These are phyloP conservation scores for Odontamblyopus rebecca DNA, from an alignment of 2,797 vertebrate species.

Conservation along the genomic window DNA sequence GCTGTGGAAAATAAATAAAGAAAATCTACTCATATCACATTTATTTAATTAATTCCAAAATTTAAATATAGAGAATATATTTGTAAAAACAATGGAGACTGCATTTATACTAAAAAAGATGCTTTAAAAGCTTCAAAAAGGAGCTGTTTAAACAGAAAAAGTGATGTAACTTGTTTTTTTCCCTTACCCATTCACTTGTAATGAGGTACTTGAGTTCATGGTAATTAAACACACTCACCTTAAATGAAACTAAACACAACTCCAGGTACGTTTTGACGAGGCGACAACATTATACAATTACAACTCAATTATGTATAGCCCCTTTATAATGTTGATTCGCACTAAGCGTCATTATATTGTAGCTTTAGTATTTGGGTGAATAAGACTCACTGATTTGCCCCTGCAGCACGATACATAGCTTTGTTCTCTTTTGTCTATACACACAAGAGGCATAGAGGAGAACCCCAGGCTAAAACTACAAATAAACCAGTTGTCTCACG, in stretches of 20 bases:
- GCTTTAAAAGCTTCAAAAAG: no score
- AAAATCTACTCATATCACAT: no score
- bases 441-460: conserved; percentile 39
- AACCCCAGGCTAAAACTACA: conserved; percentile 58
- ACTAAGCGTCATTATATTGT: conserved; percentile 5
- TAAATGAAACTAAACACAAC: not conserved
- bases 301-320: not conserved
- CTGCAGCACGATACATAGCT: conserved; percentile 17
- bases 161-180: no score
- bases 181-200: no score
- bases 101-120: no score
- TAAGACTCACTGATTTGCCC: conserved; percentile 14
- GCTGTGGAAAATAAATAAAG: no score
- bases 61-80: no score
- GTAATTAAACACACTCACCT: no score
- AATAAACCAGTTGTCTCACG: conserved; percentile 79
- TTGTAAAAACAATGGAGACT: no score
- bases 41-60: no score
- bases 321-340: not conserved
- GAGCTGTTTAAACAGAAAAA: no score
- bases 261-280: not conserved
- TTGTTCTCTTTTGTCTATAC: conserved; percentile 36
- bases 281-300: conserved; percentile 10
- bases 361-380: conserved; percentile 17
- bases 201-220: no score